Conservation (phyloP, 2,113 vertebrate species). For the Dipodomys stephensi region DNA sequence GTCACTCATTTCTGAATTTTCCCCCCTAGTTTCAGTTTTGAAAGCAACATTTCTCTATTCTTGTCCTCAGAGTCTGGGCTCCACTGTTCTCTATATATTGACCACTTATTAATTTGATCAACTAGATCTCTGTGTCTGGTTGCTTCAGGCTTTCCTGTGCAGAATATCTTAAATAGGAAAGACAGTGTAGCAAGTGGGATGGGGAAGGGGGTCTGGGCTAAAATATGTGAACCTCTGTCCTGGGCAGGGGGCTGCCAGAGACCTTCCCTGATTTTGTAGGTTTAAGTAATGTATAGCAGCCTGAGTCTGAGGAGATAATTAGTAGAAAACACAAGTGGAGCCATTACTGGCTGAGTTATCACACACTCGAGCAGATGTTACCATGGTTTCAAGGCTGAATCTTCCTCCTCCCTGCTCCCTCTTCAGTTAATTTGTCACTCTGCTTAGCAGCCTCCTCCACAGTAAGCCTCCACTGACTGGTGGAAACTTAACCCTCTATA, state of each 20-base stretch:
- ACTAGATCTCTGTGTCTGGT: not conserved
- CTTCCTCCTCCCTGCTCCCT: conserved; percentile 52
- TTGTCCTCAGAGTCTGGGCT: not conserved
- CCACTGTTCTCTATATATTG: not conserved
- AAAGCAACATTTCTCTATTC: conserved; percentile 22
- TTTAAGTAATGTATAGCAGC: conserved; percentile 43
- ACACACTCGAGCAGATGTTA: conserved; percentile 63
- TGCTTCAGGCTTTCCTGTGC: not conserved
- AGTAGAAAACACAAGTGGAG: conserved; percentile 65
- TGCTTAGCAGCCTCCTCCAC: conserved; percentile 58
- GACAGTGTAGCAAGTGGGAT: not conserved
- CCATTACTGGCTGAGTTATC: conserved; percentile 59
- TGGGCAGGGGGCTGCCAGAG: conserved; percentile 34
- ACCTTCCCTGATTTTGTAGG: conserved; percentile 44
- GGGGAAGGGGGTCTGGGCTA: not conserved
- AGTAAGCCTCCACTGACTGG: conserved; percentile 50
- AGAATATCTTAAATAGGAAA: conserved; percentile 26
- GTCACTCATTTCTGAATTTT: no score
- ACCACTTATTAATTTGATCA: conserved; percentile 12
- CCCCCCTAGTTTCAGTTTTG: not conserved
- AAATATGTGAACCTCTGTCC: conserved; percentile 52
- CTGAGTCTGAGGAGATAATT: conserved; percentile 53
- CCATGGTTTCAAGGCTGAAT: conserved; percentile 76
- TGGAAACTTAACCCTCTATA: conserved; percentile 50
- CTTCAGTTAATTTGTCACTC: conserved; percentile 65